Evolutionary conservation across 2,113 vertebrate genomes (phyloP), one percentile per base, ranked within the genome.

Genomic region (Picathartes gymnocephalus): DNA sequence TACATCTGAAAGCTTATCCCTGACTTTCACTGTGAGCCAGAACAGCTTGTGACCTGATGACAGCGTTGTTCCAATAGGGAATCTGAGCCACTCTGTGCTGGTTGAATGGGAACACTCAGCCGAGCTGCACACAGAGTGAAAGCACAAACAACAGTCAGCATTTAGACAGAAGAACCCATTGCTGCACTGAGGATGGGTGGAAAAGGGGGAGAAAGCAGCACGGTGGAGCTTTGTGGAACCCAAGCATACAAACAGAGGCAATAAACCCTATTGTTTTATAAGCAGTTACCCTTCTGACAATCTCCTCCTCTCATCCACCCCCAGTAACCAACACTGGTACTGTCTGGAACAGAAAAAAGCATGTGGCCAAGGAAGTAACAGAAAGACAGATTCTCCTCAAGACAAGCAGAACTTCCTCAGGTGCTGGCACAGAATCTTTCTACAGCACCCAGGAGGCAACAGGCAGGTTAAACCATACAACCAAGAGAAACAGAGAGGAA

Each of bases 11-110:
- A 95, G 91, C 62, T 87, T 58, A 69, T 80, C 66, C 71, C 23
- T 57, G 66, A 72, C 70, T 88, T 65, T 16, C 54, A 66, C 2
- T 18, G 58, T 1, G 1, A 65, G 65, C 42, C 92, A 53, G 78
- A 91, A 50, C 84, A 90, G 91, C 95, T 79, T 96, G 93, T 88
- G 86, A 86, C 53, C 83, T 35, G 73, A 23, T 45, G 74, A 66
- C 28, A 81, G 40, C 31, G 5, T 15, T 91, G 56, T 20, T 82
- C 84, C 81, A 77, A 31, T 0, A 47, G 58, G 58, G 73, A 87
- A 76, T 79, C 28, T 33, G 70, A 94, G 87, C 66, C 62, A 18
- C 81, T 57, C 28, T 40, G 56, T 39, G 53, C 81, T 57, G 56
- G 56, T 0, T 78, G 64, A 79, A 86, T 39, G 37, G 0, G 20